Evolutionary conservation across 2,797 vertebrate genomes (phyloP).

Genomic region (Anabas testudineus): DNA sequence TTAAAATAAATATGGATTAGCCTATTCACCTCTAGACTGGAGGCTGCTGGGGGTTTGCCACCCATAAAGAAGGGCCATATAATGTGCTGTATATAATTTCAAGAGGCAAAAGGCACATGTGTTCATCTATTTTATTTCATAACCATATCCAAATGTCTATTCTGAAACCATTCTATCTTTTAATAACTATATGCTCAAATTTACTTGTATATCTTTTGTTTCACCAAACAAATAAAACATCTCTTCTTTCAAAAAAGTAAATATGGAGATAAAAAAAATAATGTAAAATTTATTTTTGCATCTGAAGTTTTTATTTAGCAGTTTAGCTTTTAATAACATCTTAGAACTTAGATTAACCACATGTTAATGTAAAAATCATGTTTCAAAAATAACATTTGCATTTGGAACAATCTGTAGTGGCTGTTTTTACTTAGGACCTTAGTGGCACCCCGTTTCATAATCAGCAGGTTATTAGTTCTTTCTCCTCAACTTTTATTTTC

Average conservation of each 20-base stretch:
- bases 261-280: neutral
- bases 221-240: too few relatives aligned
- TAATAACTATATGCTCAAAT: too few relatives aligned
- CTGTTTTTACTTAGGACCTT: constrained; percentile 1
- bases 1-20: constrained; percentile 80
- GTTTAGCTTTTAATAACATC: too few relatives aligned
- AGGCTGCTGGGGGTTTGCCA: constrained; percentile 40
- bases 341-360: too few relatives aligned
- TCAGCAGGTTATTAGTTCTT: constrained; percentile 27
- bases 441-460: constrained; percentile 25
- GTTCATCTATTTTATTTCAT: constrained; percentile 1
- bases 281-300: neutral
- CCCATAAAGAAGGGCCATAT: constrained; percentile 51
- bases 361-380: neutral
- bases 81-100: constrained; percentile 29
- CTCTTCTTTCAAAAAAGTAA: neutral
- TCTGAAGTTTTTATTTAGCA: too few relatives aligned
- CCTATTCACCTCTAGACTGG: constrained; percentile 62
- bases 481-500: constrained; percentile 23
- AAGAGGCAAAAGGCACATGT: constrained; percentile 19
- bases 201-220: too few relatives aligned
- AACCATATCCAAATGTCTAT: too few relatives aligned
- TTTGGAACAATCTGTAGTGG: neutral
- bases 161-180: too few relatives aligned
- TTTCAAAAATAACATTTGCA: neutral